These are phyloP conservation scores for Cynoglossus semilaevis DNA, from an alignment of 2,113 vertebrate species.

Conservation along the genomic window DNA sequence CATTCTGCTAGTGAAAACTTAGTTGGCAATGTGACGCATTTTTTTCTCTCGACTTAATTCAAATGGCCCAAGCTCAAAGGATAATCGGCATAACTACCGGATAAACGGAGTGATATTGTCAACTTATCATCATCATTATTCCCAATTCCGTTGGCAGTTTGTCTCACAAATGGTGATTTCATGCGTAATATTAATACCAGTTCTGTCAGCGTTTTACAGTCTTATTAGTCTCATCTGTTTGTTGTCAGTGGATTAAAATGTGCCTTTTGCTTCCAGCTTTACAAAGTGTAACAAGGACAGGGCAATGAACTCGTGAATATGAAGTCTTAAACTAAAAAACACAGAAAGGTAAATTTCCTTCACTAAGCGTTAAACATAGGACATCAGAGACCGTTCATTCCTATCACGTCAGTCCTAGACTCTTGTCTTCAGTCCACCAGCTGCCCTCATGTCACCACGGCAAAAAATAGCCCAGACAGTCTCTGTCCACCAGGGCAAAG, in stretches of 20 bases:
- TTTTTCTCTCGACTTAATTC: no score
- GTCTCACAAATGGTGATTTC: no score
- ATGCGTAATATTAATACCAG: background rate
- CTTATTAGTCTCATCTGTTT: background rate
- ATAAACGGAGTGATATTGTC: no score
- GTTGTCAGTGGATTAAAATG: background rate
- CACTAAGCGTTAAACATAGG: conserved; percentile 4
- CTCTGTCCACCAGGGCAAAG: conserved; percentile 43
- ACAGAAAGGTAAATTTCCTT: no score
- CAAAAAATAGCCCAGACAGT: conserved; percentile 60
- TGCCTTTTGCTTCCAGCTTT: background rate
- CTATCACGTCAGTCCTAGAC: conserved; percentile 20
- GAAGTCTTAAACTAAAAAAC: no score
- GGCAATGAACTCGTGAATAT: no score
- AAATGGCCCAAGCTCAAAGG: no score
- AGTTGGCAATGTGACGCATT: no score
- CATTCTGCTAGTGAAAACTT: no score
- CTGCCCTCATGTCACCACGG: conserved; percentile 51
- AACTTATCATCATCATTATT: no score
- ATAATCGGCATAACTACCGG: no score
- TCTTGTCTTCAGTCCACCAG: conserved; percentile 46
- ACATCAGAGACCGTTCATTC: conserved; percentile 44
- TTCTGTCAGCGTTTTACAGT: background rate
- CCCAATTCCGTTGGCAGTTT: no score
- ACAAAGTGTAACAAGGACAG: background rate